phyloP scores from a whole-genome alignment of 37 sponge, comb jelly and placozoan species.

The Tethya wilhelma region DNA sequence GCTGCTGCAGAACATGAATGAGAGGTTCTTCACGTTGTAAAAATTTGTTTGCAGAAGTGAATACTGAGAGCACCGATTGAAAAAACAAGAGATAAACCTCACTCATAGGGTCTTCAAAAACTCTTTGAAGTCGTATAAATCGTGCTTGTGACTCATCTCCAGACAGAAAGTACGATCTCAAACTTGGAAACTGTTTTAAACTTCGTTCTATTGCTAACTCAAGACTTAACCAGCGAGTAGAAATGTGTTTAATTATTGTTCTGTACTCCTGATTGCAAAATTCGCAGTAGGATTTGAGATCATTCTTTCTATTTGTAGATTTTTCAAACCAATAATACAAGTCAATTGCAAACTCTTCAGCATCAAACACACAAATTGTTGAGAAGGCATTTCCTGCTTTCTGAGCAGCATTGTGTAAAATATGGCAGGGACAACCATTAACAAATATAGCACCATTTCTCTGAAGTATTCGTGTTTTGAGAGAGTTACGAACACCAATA shows the following conservation, averaged over 20 bases:
- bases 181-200: constrained; percentile 16
- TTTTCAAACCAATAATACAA: constrained; percentile 60
- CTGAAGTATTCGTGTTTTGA: constrained; percentile 53
- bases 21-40: constrained; percentile 34
- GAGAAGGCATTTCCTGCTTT: constrained; percentile 26
- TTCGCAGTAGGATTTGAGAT: constrained; percentile 21
- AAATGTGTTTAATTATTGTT: constrained; percentile 54
- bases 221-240: constrained; percentile 60
- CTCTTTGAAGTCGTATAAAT: not conserved
- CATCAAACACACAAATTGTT: constrained; percentile 28
- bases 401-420: constrained; percentile 39
- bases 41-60: constrained; percentile 5
- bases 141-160: not conserved
- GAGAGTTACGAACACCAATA: constrained; percentile 53
- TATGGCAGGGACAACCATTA: constrained; percentile 69
- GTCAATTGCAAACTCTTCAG: constrained; percentile 52
- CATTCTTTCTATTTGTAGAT: constrained; percentile 55
- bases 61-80: not conserved
- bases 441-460: constrained; percentile 41
- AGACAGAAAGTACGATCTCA: constrained; percentile 56
- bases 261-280: constrained; percentile 63
- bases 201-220: constrained; percentile 29
- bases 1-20: constrained; percentile 26
- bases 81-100: constrained; percentile 6
- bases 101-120: not conserved